Base-by-base conservation (phyloP, 2,113 vertebrate species). In the Rhea americana region DNA sequence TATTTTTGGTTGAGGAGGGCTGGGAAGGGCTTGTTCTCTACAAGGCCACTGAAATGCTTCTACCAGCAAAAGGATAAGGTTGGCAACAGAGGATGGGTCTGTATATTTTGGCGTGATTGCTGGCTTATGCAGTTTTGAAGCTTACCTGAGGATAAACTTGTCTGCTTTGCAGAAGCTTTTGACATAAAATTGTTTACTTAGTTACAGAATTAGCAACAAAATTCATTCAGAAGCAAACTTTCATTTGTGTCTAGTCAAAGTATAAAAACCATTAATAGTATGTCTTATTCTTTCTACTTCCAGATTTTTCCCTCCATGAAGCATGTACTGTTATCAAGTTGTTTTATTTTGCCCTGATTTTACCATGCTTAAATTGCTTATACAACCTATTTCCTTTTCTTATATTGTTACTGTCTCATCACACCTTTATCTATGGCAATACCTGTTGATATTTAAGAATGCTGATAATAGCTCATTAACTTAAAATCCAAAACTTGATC, bases 31-130 rank as follows among this genome's bases (percentile, higher is more conserved):
- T 93, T 58, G 11, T 65, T 87, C 45, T 74, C 48, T 26, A 3
- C 17, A 13, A 37, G 48, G 22, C n/a, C 1, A 1, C 12, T 41
- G 48, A 65, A 55, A 3, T 65, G 53, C 12, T 68, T 12, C 5
- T 18, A 2, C 35, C 32, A 50, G 5, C 8, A 3, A 9, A 0
- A 0, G 5, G 35, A 22, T 48, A 62, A 41, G 8, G 11, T 5
- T 43, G 35, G 21, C 58, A 66, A 2, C 63, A 28, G 13, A 32
- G 11, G 13, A 45, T 21, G 37, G 3, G 3, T 56, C 19, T 48
- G 3, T 75, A 71, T 2, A 7, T 66, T 80, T 65, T 37, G 43
- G 41, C 43, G 4, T 35, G 30, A 24, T 30, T 2, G 3, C 55
- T 81, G 17, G 32, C 32, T 62, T 55, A 0, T 7, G n/a, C 7